These are phyloP conservation scores for Meloe dianella DNA, from an alignment of 2,888 invertebrate genomes.

Conservation along the genomic window DNA sequence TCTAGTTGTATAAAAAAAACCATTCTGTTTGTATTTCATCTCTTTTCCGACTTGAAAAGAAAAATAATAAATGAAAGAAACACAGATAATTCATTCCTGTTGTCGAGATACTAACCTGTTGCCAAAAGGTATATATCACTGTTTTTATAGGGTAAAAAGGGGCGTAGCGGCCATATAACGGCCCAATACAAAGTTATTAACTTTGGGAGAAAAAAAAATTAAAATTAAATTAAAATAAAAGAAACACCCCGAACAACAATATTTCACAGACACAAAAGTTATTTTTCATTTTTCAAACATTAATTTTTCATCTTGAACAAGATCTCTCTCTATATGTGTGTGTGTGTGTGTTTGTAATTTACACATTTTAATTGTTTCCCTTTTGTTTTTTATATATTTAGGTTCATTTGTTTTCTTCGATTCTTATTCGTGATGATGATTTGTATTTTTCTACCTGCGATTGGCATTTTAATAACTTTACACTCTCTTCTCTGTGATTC, in stretches of 20 bases:
- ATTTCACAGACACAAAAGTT: constrained; percentile 54
- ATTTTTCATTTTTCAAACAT: constrained; percentile 50
- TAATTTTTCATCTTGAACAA: constrained; percentile 55
- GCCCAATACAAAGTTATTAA: constrained; percentile 44
- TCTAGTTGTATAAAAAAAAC: neutral
- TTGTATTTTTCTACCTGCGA: constrained; percentile 25
- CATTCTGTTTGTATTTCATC: constrained; percentile 32
- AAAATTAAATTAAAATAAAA: constrained; percentile 49
- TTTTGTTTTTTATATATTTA: constrained; percentile 46
- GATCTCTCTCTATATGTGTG: too few species aligned
- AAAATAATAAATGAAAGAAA: constrained; percentile 2
- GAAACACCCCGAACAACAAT: constrained; percentile 52
- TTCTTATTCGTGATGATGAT: constrained; percentile 20
- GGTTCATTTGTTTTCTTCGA: constrained; percentile 44
- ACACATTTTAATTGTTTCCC: constrained; percentile 59
- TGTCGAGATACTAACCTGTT: constrained; percentile 16
- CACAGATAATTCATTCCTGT: constrained; percentile 11
- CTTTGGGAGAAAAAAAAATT: constrained; percentile 44
- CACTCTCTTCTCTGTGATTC: constrained; percentile 18
- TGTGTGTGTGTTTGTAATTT: constrained; percentile 57
- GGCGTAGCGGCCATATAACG: constrained; percentile 18
- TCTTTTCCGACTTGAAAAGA: constrained; percentile 19
- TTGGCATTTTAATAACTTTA: constrained; percentile 38
- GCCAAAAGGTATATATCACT: constrained; percentile 26
- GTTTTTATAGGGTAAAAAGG: constrained; percentile 9